A percentile compares a stretch with the other conserved stretches of the same genome.
Conservation (phyloP, 2,113 vertebrate genomes). For the Podarcis cretensis region DNA sequence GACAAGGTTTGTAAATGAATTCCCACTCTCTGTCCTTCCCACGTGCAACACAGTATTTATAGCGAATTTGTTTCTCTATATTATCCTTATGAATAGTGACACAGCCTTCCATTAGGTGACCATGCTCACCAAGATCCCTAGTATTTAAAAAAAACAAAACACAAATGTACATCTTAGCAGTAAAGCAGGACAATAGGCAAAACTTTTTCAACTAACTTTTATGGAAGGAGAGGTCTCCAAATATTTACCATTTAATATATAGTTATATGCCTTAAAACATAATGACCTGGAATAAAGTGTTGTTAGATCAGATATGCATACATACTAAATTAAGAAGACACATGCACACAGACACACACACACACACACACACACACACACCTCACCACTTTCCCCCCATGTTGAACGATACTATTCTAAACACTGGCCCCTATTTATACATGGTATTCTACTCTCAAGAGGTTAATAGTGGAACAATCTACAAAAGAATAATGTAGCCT, state of each 20-base stretch:
- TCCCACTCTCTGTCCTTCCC: conserved; percentile 26
- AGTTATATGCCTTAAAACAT: neutral
- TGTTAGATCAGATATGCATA: neutral
- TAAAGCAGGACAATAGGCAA: neutral
- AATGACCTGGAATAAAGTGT: neutral
- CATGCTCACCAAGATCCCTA: conserved; percentile 77
- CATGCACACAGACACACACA: too few relatives aligned
- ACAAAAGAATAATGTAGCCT: too few relatives aligned
- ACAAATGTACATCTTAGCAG: neutral
- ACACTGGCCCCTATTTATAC: too few relatives aligned
- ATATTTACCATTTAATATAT: neutral
- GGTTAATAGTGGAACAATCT: too few relatives aligned
- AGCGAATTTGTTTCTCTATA: conserved; percentile 69
- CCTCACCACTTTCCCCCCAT: too few relatives aligned
- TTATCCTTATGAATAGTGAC: conserved; percentile 57
- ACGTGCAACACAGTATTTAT: conserved; percentile 80
- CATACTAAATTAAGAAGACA: neutral
- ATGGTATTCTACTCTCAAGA: too few relatives aligned
- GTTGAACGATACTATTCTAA: too few relatives aligned
- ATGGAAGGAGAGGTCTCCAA: neutral
- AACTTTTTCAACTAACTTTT: neutral
- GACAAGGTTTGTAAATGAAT: conserved; percentile 59
- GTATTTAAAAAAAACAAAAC: neutral
- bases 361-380: too few relatives aligned
- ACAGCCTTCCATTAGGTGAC: conserved; percentile 81